Percentiles rank a stretch among this genome's conserved stretches.
These are phyloP conservation scores for Nymphalis io DNA, from an alignment of 1,140 invertebrate genomes.

Conservation along the genomic window DNA sequence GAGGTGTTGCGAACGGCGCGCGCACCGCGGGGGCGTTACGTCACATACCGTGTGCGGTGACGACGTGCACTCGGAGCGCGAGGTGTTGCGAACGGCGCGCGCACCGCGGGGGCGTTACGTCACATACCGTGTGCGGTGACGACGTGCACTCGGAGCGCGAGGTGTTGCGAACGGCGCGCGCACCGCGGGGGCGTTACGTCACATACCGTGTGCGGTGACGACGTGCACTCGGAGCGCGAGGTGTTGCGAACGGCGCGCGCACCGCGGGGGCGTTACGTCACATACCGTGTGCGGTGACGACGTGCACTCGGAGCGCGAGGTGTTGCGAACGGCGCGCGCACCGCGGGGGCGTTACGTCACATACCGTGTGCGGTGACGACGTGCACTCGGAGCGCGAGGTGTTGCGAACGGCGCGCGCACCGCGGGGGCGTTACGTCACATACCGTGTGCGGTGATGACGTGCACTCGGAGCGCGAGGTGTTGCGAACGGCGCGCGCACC, in stretches of 20 bases:
- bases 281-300: constrained; percentile 83
- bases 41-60: constrained; percentile 4
- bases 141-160: constrained; percentile 90
- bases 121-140: constrained; percentile 22
- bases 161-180: constrained; percentile 92
- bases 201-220: constrained; percentile 20
- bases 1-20: constrained; percentile 88
- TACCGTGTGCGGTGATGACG: constrained; percentile 54
- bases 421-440: not conserved
- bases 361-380: constrained; percentile 52
- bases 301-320: constrained; percentile 91
- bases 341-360: too few relatives aligned
- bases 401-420: constrained; percentile 87
- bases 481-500: constrained; percentile 87
- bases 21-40: constrained; percentile 70
- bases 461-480: constrained; percentile 91
- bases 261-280: constrained; percentile 91
- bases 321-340: constrained; percentile 95
- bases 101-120: constrained; percentile 91
- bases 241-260: constrained; percentile 91
- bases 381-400: constrained; percentile 90
- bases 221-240: constrained; percentile 90
- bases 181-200: constrained; percentile 90
- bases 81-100: constrained; percentile 91
- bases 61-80: constrained; percentile 90